Percentiles rank a stretch among this genome's conserved stretches.
These are phyloP conservation scores for Drosophila persimilis DNA, from an alignment of 1,140 invertebrate species.

Conservation along the genomic window DNA sequence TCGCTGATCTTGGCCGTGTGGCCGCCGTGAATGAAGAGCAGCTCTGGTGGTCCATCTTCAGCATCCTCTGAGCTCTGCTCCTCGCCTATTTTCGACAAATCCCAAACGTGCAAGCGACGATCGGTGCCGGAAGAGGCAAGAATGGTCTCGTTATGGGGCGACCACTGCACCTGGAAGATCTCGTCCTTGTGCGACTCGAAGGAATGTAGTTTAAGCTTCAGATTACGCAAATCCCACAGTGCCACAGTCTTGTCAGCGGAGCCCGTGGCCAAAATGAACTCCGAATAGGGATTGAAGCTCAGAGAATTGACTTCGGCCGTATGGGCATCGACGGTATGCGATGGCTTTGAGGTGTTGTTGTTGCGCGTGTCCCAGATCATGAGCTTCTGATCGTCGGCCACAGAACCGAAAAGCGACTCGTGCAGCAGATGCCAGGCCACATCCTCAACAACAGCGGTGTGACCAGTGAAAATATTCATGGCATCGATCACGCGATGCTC, in stretches of 20 bases:
- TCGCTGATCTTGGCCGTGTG: conserved; percentile 99
- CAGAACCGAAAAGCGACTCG: conserved; percentile 99
- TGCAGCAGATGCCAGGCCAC: conserved; percentile 99
- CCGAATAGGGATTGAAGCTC: conserved; percentile 99
- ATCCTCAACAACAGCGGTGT: conserved; percentile 99
- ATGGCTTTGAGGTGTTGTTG: conserved; percentile 98
- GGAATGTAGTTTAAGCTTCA: conserved; percentile 99
- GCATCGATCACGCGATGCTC: conserved; percentile 98
- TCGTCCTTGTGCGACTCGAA: conserved; percentile 99
- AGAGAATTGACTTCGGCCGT: conserved; percentile 99
- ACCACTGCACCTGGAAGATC: conserved; percentile 99
- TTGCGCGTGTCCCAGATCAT: conserved; percentile 99
- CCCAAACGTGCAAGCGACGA: conserved; percentile 98
- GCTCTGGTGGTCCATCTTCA: conserved; percentile 99
- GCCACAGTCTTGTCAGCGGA: conserved; percentile 98
- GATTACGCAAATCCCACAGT: conserved; percentile 98
- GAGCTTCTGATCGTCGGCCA: conserved; percentile 99
- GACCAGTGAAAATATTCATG: conserved; percentile 99
- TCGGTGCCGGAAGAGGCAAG: conserved; percentile 99
- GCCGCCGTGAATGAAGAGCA: conserved; percentile 98
- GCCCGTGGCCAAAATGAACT: conserved; percentile 99
- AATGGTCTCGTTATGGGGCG: conserved; percentile 99
- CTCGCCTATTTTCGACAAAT: conserved; percentile 99
- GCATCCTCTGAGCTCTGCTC: conserved; percentile 99
- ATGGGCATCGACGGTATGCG: conserved; percentile 99